Conservation (phyloP, 1,140 invertebrate species). For the Psix sp. region DNA sequence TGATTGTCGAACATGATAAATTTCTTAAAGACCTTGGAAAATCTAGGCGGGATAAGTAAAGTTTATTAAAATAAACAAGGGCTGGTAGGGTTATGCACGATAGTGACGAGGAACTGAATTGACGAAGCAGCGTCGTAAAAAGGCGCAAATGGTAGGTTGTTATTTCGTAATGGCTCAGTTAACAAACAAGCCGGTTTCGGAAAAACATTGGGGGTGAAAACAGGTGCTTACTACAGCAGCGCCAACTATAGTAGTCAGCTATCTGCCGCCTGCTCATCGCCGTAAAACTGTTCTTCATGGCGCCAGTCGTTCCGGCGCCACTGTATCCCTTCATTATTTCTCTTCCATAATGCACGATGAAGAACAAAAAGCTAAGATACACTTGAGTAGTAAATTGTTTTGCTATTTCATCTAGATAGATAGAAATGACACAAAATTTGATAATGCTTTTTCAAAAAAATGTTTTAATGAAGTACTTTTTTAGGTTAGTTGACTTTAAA, state of each 20-base stretch:
- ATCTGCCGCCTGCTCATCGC: conserved; percentile 32
- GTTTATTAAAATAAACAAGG: conserved; percentile 33
- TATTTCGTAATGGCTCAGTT: conserved; percentile 49
- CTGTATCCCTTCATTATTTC: conserved; percentile 64
- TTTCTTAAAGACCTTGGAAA: too few species aligned
- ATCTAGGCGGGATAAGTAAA: too few species aligned
- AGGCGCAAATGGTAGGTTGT: conserved; percentile 46
- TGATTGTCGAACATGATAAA: too few species aligned
- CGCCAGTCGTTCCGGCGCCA: conserved; percentile 72
- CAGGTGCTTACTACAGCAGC: conserved; percentile 34
- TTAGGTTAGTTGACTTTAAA: too few species aligned
- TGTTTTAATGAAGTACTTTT: too few species aligned
- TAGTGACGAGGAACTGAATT: conserved; percentile 24
- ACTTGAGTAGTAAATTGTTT: conserved; percentile 19
- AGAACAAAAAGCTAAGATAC: conserved; percentile 41
- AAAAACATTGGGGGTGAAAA: conserved; percentile 25
- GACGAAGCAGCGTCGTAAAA: conserved; percentile 44
- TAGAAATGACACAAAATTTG: too few species aligned
- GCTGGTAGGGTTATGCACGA: conserved; percentile 9
- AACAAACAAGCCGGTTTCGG: conserved; percentile 30
- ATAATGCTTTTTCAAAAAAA: too few species aligned
- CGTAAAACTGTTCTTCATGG: conserved; percentile 49
- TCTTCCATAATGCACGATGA: conserved; percentile 61
- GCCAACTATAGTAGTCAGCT: conserved; percentile 14
- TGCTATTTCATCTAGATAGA: too few species aligned